Evolutionary conservation across 37 sponge, comb jelly and placozoan species (phyloP), one percentile per base, ranked within the genome.

Genomic region (Mnemiopsis leidyi): DNA sequence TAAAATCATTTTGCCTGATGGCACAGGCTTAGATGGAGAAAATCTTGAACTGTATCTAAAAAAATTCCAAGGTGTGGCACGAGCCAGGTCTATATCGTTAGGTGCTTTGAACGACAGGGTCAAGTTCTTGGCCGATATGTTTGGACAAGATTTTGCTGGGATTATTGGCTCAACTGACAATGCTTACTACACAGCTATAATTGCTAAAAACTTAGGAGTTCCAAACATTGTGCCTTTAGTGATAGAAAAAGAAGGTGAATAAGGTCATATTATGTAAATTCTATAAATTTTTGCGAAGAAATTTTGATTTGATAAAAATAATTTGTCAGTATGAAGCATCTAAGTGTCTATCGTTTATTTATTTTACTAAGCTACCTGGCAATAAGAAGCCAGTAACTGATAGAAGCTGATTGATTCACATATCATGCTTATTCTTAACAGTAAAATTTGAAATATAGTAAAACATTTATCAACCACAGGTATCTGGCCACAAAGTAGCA

Each of bases 401-500:
- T n/a, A n/a, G n/a, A n/a, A n/a, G n/a, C n/a, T n/a, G n/a, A n/a
- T n/a, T n/a, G n/a, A n/a, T n/a, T n/a, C n/a, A n/a, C n/a, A n/a
- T n/a, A n/a, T n/a, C n/a, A n/a, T n/a, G n/a, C n/a, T n/a, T n/a
- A n/a, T n/a, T n/a, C n/a, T n/a, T n/a, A n/a, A n/a, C n/a, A n/a
- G n/a, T n/a, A n/a, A n/a, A n/a, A n/a, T n/a, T n/a, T n/a, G n/a
- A n/a, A n/a, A n/a, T n/a, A n/a, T n/a, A n/a, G n/a, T n/a, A n/a
- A n/a, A n/a, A n/a, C n/a, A n/a, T n/a, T n/a, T n/a, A n/a, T n/a
- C n/a, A n/a, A 5, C 61, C 61, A 18, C 61, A 71, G 75, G 75
- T 29, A n/a, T 71, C 2, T 71, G 75, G 75, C 75, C 75, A 71
- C 75, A 71, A 28, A 71, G 75, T 29, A 71, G 75, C 30, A 23